phyloP scores from a whole-genome alignment of 2,797 vertebrate species.

The Anabas testudineus region DNA sequence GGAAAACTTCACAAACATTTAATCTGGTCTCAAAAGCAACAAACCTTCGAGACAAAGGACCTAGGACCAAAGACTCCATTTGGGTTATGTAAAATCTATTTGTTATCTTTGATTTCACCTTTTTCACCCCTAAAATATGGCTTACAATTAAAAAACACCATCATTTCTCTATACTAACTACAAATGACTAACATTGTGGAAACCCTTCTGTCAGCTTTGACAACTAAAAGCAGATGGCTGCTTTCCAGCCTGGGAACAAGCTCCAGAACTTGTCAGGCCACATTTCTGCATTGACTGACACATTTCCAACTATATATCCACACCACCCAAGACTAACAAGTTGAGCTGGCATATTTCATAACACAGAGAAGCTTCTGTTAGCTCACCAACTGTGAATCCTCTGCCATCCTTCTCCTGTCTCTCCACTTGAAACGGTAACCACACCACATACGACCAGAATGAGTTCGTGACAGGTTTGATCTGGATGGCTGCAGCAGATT shows the following conservation, averaged over 20 bases:
- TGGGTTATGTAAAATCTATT: background rate
- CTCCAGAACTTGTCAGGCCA: slow-evolving; percentile 4
- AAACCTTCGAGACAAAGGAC: slow-evolving; percentile 6
- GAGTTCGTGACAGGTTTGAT: slow-evolving; percentile 72
- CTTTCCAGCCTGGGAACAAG: slow-evolving; percentile 28
- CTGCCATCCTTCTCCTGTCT: slow-evolving; percentile 33
- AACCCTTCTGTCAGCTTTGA: slow-evolving; percentile 23
- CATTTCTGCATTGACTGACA: slow-evolving; percentile 17
- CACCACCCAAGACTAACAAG: slow-evolving; percentile 42
- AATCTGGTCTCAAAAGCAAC: background rate
- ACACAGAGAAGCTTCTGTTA: slow-evolving; percentile 59
- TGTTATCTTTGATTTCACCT: background rate
- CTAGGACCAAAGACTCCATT: background rate
- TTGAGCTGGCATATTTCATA: slow-evolving; percentile 49
- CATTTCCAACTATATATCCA: slow-evolving; percentile 35
- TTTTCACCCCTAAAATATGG: slow-evolving; percentile 1
- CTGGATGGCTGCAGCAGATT: slow-evolving; percentile 50
- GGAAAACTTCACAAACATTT: slow-evolving; percentile 1
- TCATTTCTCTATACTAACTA: slow-evolving; percentile 21
- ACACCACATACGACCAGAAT: slow-evolving; percentile 40
- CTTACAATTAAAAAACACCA: slow-evolving; percentile 1
- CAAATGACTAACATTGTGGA: slow-evolving; percentile 27
- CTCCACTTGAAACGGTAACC: slow-evolving; percentile 26
- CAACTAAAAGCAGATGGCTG: slow-evolving; percentile 12
- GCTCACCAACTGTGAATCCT: slow-evolving; percentile 36